These are phyloP conservation scores for Tetraodon nigroviridis DNA, from an alignment of 2,113 vertebrate species.

Conservation along the genomic window DNA sequence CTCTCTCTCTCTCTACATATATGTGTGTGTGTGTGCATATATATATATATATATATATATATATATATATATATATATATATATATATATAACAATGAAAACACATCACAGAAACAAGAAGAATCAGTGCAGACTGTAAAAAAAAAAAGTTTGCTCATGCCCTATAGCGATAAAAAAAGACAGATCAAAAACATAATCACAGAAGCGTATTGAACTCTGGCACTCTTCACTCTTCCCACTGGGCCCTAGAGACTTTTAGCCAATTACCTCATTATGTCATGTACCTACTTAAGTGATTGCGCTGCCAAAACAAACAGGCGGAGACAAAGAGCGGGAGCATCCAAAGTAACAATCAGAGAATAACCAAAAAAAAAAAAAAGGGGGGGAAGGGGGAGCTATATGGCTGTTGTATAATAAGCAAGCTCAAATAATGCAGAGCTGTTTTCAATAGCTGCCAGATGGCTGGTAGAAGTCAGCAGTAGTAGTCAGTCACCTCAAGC, in stretches of 20 bases:
- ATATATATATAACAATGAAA: too few species aligned
- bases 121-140: constrained; percentile 5
- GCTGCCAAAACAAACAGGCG: constrained; percentile 41
- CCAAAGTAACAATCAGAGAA: constrained; percentile 11
- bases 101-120: neutral
- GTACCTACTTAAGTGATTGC: constrained; percentile 60
- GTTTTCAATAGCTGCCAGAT: constrained; percentile 63
- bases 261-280: constrained; percentile 66
- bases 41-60: too few species aligned
- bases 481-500: constrained; percentile 54
- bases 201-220: constrained; percentile 34
- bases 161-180: constrained; percentile 24
- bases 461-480: constrained; percentile 36
- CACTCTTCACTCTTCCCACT: constrained; percentile 58
- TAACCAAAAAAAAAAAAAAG: neutral
- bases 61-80: too few species aligned
- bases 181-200: constrained; percentile 42
- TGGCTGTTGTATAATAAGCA: constrained; percentile 47
- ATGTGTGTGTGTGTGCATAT: too few species aligned
- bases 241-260: constrained; percentile 56
- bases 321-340: constrained; percentile 7
- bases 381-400: too few species aligned
- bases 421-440: constrained; percentile 42
- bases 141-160: constrained; percentile 26
- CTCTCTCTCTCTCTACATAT: too few species aligned